Base-by-base conservation (phyloP, 2,113 vertebrate species). In the Podarcis cretensis region DNA sequence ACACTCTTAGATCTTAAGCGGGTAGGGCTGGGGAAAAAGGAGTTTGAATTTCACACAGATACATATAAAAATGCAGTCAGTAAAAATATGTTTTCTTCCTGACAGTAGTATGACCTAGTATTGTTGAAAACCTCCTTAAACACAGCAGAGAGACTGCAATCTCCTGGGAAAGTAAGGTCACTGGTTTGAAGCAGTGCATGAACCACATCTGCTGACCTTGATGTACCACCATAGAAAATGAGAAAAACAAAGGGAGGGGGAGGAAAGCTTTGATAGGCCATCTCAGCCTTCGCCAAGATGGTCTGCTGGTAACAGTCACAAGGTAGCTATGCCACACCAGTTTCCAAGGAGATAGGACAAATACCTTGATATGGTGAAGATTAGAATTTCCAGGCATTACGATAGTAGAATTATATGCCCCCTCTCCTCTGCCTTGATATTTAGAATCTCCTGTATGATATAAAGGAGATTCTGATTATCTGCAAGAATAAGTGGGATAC, bases 1-100 rank as follows among this genome's bases (percentile, higher is more conserved):
- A 73, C 59, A 73, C 16, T 23, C 30, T 12, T 30, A 76, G 21
- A 78, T n/a, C 40, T 82, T 82, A 35, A 37, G 20, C 21, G 65
- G 30, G 9, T 20, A 76, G 32, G 21, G 25, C 2, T 54, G 48
- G 74, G 74, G 37, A 25, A 54, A 54, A 81, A 30, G 2, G 71
- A 10, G 37, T 76, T 66, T 54, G 40, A 82, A 35, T 68, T 75
- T 48, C 69, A 68, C n/a, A 57, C 78, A 63, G 18, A 63, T 63
- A 63, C 18, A 63, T 63, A 25, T 43, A n/a, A 76, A 76, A 81
- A 3, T 21, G 30, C n/a, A 69, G 69, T 69, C 69, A 63, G 54
- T 73, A 86, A 57, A 89, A 76, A 81, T 65, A 35, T 9, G 63
- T 14, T 74, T 88, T 20, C 86, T 86, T 69, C 13, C 25, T 86